Conservation (phyloP, 1,140 invertebrate species). For the Brachionus plicatilis region DNA sequence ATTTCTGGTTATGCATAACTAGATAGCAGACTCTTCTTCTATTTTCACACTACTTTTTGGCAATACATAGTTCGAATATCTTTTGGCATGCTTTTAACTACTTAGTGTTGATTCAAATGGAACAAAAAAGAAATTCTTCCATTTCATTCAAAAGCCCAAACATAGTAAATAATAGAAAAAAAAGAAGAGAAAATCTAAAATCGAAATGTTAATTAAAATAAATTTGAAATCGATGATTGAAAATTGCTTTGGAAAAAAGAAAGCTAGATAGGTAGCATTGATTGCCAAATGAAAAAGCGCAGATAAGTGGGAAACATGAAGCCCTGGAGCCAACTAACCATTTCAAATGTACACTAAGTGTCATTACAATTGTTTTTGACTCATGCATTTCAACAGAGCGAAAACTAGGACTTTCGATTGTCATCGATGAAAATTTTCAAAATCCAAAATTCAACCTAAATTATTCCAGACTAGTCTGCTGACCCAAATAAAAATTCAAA, state of each 20-base stretch:
- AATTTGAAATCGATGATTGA: slow-evolving; percentile 11
- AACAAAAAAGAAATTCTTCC: not conserved
- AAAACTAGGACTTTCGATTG: slow-evolving; percentile 29
- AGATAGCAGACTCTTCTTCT: not conserved
- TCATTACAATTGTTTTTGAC: not conserved
- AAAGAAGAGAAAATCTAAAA: not conserved
- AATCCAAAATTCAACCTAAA: not conserved
- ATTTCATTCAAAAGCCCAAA: slow-evolving; percentile 22
- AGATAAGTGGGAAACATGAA: not conserved
- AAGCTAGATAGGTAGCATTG: not conserved
- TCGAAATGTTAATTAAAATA: slow-evolving; percentile 17
- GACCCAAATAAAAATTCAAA: slow-evolving; percentile 20
- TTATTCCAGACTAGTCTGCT: slow-evolving; percentile 33
- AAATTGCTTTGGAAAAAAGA: not conserved
- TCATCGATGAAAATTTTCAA: slow-evolving; percentile 14
- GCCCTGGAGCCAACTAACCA: not conserved
- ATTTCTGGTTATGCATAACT: slow-evolving; percentile 12
- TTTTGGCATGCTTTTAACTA: not conserved
- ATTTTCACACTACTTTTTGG: not conserved
- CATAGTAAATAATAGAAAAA: not conserved
- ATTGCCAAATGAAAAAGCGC: not conserved
- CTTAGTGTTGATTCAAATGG: not conserved
- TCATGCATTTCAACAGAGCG: not conserved
- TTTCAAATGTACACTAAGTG: not conserved
- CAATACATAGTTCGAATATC: not conserved